A percentile compares a stretch with the other conserved stretches of the same genome.
Evolutionary conservation across 2,113 vertebrate species (phyloP).

Genomic region (Rhabdomys dilectus): DNA sequence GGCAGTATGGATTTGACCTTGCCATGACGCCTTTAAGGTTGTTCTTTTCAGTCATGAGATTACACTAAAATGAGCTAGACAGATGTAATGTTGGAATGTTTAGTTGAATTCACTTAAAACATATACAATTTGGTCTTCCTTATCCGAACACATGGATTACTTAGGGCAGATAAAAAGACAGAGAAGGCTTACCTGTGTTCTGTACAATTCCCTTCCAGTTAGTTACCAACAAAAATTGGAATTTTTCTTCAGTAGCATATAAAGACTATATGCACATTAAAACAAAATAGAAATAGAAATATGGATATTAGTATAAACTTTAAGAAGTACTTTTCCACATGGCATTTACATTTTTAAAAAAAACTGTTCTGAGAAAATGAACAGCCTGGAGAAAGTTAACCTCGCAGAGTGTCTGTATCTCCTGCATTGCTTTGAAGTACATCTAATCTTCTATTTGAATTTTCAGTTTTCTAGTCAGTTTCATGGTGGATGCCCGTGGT

Average conservation of each 20-base stretch:
- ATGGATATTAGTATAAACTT: not conserved
- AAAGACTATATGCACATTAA: not conserved
- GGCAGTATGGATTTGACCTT: not conserved
- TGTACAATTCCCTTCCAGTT: conserved; percentile 2
- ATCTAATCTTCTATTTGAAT: conserved; percentile 55
- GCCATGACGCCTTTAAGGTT: not conserved
- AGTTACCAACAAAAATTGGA: conserved; percentile 5
- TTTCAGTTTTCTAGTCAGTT: conserved; percentile 98
- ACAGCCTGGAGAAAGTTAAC: not conserved
- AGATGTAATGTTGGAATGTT: not conserved
- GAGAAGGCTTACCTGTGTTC: not conserved
- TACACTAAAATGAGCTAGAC: not conserved
- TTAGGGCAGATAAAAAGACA: not conserved
- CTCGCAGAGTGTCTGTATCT: not conserved
- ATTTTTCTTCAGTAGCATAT: not conserved
- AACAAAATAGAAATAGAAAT: not conserved
- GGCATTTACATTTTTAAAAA: not conserved
- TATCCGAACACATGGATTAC: not conserved
- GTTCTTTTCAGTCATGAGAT: not conserved
- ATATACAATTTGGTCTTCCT: not conserved
- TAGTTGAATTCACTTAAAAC: not conserved
- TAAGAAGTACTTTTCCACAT: not conserved
- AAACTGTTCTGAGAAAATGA: not conserved
- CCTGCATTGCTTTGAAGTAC: not conserved
- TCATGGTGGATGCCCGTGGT: conserved; percentile 99